These are phyloP conservation scores for Rhombomys opimus DNA, from an alignment of 2,113 vertebrate species.

Conservation along the genomic window DNA sequence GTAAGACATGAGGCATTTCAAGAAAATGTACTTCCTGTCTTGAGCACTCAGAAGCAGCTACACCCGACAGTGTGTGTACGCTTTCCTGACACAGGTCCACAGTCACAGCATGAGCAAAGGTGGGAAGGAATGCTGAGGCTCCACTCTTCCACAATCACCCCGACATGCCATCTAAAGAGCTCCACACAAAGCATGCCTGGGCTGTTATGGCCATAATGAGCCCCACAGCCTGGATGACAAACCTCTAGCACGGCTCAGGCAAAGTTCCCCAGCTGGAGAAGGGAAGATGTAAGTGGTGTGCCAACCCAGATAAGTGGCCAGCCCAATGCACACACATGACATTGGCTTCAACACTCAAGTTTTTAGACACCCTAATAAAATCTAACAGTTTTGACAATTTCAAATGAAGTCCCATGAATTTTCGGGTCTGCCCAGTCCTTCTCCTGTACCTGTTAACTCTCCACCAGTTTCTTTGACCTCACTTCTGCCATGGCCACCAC, in stretches of 20 bases:
- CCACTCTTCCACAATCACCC: background rate
- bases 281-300: background rate
- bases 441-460: background rate
- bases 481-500: background rate
- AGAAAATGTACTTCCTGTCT: background rate
- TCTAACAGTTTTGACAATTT: background rate
- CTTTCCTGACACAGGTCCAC: background rate
- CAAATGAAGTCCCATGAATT: background rate
- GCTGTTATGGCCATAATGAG: background rate
- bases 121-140: background rate
- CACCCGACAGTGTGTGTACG: fast-evolving
- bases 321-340: background rate
- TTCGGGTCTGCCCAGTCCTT: background rate
- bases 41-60: background rate
- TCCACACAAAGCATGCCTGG: background rate
- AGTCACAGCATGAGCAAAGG: background rate
- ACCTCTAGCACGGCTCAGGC: background rate
- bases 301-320: background rate
- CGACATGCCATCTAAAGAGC: background rate
- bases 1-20: conserved; percentile 19
- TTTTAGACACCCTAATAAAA: background rate
- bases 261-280: background rate
- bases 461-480: background rate
- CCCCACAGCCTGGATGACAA: background rate
- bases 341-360: background rate